A percentile compares a stretch with the other conserved stretches of the same genome.
phyloP scores from a whole-genome alignment of 2,888 invertebrate genomes.

The Blastobasis lacticolella region DNA sequence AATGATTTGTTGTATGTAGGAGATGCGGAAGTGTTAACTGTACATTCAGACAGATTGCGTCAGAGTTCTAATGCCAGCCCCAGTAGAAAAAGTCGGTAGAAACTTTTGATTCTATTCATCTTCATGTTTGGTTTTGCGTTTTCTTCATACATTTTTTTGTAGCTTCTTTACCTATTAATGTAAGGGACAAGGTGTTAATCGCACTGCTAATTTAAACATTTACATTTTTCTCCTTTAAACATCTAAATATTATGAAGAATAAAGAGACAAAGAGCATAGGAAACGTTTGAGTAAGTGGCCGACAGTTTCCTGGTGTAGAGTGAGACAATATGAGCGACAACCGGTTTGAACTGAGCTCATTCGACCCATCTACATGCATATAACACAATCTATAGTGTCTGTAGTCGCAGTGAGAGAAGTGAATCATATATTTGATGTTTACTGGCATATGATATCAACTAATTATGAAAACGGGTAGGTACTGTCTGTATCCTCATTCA shows the following conservation, averaged over 20 bases:
- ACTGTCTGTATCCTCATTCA: no score
- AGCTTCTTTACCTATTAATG: no score
- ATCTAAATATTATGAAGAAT: slow-evolving; percentile 4
- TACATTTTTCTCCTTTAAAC: slow-evolving; percentile 8
- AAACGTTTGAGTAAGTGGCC: slow-evolving; percentile 51
- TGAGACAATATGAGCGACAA: slow-evolving; percentile 66
- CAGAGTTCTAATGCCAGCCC: slow-evolving; percentile 42
- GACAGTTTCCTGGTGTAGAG: slow-evolving; percentile 65
- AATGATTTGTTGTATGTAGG: slow-evolving; percentile 28
- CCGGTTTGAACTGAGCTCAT: slow-evolving; percentile 63
- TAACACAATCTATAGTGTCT: slow-evolving; percentile 19
- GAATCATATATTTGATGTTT: slow-evolving; percentile 12
- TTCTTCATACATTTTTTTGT: no score
- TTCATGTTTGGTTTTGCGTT: no score
- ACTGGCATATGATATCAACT: slow-evolving; percentile 2
- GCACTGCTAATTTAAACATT: no score
- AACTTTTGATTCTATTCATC: no score
- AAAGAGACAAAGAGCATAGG: slow-evolving; percentile 58
- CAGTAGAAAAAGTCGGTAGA: no score
- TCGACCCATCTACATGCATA: slow-evolving; percentile 37
- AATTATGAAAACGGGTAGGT: no score
- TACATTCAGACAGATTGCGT: slow-evolving; percentile 56
- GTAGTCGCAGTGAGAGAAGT: slow-evolving; percentile 29
- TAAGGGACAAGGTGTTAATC: no score
- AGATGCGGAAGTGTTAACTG: slow-evolving; percentile 63